phyloP scores from a whole-genome alignment of 1,140 invertebrate genomes.

The Macrobrachium rosenbergii region DNA sequence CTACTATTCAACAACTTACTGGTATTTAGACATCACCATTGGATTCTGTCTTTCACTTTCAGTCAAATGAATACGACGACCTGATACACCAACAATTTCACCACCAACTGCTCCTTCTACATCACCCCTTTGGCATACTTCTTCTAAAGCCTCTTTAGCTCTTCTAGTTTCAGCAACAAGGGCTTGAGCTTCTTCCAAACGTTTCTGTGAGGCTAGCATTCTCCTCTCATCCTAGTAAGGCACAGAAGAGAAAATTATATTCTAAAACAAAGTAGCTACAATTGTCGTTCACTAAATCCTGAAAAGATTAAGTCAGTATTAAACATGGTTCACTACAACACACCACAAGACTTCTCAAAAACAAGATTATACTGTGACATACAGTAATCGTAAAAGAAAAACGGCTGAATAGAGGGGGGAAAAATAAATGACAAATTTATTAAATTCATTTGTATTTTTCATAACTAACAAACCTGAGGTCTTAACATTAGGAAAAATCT shows the following conservation, averaged over 20 bases:
- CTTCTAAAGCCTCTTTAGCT: neutral
- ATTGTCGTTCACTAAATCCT: neutral
- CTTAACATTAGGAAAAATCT: no score
- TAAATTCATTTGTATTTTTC: no score
- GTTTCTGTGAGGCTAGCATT: slow-evolving; percentile 1
- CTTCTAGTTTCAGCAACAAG: neutral
- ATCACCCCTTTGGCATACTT: neutral
- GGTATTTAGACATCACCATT: slow-evolving; percentile 49
- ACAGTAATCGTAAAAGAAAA: no score
- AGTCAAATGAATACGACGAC: slow-evolving; percentile 37
- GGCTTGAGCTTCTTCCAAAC: slow-evolving; percentile 23
- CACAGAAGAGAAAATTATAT: neutral
- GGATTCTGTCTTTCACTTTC: slow-evolving; percentile 58
- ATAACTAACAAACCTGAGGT: no score
- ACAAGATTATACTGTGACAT: no score
- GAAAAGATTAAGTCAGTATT: neutral
- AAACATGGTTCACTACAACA: neutral
- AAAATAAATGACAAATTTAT: no score
- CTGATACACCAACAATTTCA: slow-evolving; percentile 49
- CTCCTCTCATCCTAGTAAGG: neutral
- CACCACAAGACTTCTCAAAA: neutral
- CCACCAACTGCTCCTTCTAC: slow-evolving; percentile 23
- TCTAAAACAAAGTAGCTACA: no score
- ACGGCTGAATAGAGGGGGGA: no score
- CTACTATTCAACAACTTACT: slow-evolving; percentile 24